Base-by-base conservation (phyloP, 2,113 vertebrate species). In the Taxidea taxus region DNA sequence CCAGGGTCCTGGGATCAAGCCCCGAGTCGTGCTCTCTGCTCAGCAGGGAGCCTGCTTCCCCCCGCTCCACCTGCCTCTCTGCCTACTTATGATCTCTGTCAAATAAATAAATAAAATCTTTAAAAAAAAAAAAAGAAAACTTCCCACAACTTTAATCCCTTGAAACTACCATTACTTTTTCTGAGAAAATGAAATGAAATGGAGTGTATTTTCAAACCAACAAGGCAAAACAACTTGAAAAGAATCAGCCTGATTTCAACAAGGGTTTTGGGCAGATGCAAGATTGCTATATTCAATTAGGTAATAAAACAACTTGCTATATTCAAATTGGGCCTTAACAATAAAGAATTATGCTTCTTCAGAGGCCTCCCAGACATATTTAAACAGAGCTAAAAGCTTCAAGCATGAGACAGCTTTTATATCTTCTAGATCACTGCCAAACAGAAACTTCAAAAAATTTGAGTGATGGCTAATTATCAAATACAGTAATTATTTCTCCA, bases 151-250 rank as follows among this genome's bases (percentile, higher is more conserved):
- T 84, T 47, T 34, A 89, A 90, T 82, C 51, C 62, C 27, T 94
- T 85, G 56, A 93, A 89, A 83, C 27, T 82, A 49, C 15, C 37
- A 66, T 39, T 56, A 83, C 21, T 82, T 89, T 91, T 91, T 93
- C 82, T 72, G 31, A 92, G 78, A 94, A 91, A 91, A 91, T 75
- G 14, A 82, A 83, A 84, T 84, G 16, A 90, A 92, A 96, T 70
- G 25, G 64, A 39, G 27, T 44, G 0, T 70, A 82, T 92, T 70
- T 96, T 91, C 80, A 95, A 89, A 90, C 86, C 47, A 96, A 86
- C 14, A 93, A 90, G 31, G 34, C 60, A 90, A 47, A 96, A 86
- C 44, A 85, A 72, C 70, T 70, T 85, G 80, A 42, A 37, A 74
- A 82, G 81, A 68, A 92, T 16, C 90, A 34, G 42, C 13, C 54